A percentile compares a stretch with the other conserved stretches of the same genome.
Conservation (phyloP, 2,113 vertebrate species). For the Cromileptes altivelis region DNA sequence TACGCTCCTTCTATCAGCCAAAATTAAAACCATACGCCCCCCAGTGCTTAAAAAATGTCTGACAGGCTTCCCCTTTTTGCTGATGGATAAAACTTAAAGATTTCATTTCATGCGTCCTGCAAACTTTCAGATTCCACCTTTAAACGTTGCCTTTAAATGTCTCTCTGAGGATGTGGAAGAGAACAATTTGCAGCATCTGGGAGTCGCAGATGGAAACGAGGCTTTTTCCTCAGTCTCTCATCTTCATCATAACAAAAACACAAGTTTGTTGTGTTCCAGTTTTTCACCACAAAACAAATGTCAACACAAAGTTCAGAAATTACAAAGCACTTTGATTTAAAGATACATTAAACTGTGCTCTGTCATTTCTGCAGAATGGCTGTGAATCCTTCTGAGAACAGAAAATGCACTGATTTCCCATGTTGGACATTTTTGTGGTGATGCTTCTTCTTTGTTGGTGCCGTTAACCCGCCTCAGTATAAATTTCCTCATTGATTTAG, state of each 20-base stretch:
- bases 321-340: constrained; percentile 46
- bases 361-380: constrained; percentile 33
- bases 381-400: constrained; percentile 1
- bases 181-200: constrained; percentile 12
- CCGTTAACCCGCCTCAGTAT: constrained; percentile 26
- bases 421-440: constrained; percentile 54
- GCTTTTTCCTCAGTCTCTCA: constrained; percentile 24
- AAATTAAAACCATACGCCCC: no score
- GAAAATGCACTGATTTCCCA: constrained; percentile 15
- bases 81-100: neutral
- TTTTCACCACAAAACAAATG: constrained; percentile 44
- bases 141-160: neutral
- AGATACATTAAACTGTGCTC: constrained; percentile 7
- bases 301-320: constrained; percentile 31
- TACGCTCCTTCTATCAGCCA: no score
- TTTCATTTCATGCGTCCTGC: neutral
- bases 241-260: constrained; percentile 22
- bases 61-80: no score
- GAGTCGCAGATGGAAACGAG: neutral
- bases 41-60: no score
- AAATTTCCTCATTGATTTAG: constrained; percentile 35
- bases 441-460: constrained; percentile 36
- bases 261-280: constrained; percentile 36
- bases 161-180: neutral
- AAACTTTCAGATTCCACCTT: neutral